Evolutionary conservation across 2,113 vertebrate species (phyloP), one percentile per base, ranked within the genome.

Genomic region (Phalacrocorax pelagicus): DNA sequence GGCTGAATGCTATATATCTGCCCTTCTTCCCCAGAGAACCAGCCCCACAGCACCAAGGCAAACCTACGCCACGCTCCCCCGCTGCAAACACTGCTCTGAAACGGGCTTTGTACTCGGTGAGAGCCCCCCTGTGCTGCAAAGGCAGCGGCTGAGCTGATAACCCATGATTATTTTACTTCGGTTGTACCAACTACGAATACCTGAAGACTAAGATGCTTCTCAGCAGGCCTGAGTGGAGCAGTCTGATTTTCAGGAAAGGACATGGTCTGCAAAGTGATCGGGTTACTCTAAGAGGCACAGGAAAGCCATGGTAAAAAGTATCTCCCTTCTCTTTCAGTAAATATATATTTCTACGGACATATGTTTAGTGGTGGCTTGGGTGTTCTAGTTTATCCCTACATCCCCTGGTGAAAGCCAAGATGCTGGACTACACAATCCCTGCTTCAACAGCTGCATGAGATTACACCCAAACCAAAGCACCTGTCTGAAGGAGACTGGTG

Each of bases 101-200:
- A 63, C 2, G 0, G 15, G 36, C 54, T 61, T 12, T 18, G 78
- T 7, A 1, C 23, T 9, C 0, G 0, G 26, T 27, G n/a, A 51
- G 21, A 69, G 29, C 34, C 18, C 18, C 42, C 51, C 14, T 2
- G 1, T 13, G 62, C 63, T 27, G 24, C 38, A 38, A 27, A 59
- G 71, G 44, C 71, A 59, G 38, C 6, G 4, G 54, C 34, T 29
- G n/a, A 34, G 65, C 57, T 42, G 44, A 34, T n/a, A 82, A 29
- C 65, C 24, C 34, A 22, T 4, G 14, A 29, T 34, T 32, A 34
- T 17, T 51, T 42, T 5, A 34, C 49, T 47, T 15, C 23, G 79
- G 40, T 21, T 74, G 80, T 26, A n/a, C 18, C 77, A 69, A 6
- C 20, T 14, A 27, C 23, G 21, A 22, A 0, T 13, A 14, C 15